Evolutionary conservation across 2,113 vertebrate genomes (phyloP), one percentile per base, ranked within the genome.

Genomic region (Vombatus ursinus): DNA sequence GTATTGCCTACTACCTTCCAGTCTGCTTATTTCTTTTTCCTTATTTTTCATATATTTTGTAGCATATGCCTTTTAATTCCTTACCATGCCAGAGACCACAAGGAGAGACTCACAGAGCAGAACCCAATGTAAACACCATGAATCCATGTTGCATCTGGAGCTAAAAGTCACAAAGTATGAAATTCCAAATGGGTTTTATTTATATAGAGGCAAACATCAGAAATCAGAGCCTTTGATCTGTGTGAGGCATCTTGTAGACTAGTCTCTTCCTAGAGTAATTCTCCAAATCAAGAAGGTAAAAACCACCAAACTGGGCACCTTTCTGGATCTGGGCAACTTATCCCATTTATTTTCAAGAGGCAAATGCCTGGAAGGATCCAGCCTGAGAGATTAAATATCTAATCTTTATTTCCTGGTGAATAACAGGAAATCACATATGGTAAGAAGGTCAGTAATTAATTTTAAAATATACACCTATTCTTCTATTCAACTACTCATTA

Each of bases 191-290:
- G 68, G 5, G 16, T 84, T 84, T 95, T 94, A 90, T 91, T 97
- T 97, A 95, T 97, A 97, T 97, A 97, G 94, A 52, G 92, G 91
- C 25, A 97, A 97, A 94, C 93, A 51, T 89, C 95, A 96, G 98
- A 98, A 98, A 96, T 22, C 96, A 94, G 94, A 98, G 97, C 98
- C 98, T 99, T 98, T 98, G 97, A 96, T 97, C 98, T 96, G 94
- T 93, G 68, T 95, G 97, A 95, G 96, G 47, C 1, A 0, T 96
- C 97, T 97, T 97, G 95, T 95, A 95, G 90, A 49, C n/a, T 44
- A 44, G n/a, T 44, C n/a, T 44, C 68, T 84, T 77, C 37, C 37
- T 44, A 23, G 68, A 84, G n/a, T 44, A 84, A 84, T 84, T 84
- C 68, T 77, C 16, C 68, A 44, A 84, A 84, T 84, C 37, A 44